A percentile compares a stretch with the other conserved stretches of the same genome.
These are phyloP conservation scores for Camponotus pennsylvanicus DNA, from an alignment of 1,140 invertebrate species.

Conservation along the genomic window DNA sequence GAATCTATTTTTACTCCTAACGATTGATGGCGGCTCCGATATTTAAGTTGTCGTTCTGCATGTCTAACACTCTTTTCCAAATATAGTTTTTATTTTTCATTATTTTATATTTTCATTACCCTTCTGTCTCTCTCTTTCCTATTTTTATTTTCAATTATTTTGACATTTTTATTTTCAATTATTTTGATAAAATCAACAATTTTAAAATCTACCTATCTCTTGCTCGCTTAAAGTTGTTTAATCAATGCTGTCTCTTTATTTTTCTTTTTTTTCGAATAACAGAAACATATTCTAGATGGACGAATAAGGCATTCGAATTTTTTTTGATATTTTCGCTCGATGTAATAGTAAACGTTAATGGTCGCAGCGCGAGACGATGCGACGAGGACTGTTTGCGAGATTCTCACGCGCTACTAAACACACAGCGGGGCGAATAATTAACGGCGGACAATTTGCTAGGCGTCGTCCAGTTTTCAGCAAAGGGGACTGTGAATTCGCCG, in stretches of 20 bases:
- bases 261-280: background rate
- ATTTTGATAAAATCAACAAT: background rate
- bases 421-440: slow-evolving; percentile 7
- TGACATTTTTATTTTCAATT: too few relatives aligned
- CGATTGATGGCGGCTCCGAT: background rate
- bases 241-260: background rate
- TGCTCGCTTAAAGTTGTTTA: background rate
- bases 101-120: background rate
- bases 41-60: background rate
- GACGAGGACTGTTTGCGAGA: background rate
- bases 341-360: background rate
- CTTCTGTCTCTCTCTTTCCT: background rate
- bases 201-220: background rate
- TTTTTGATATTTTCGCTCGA: background rate
- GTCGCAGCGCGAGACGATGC: too few relatives aligned
- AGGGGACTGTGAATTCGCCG: slow-evolving; percentile 30
- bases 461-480: slow-evolving; percentile 29
- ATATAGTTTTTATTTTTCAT: background rate
- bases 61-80: slow-evolving; percentile 1
- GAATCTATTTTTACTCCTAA: slow-evolving; percentile 35
- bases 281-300: background rate
- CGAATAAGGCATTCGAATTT: background rate
- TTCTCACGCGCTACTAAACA: slow-evolving; percentile 45
- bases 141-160: slow-evolving; percentile 8
- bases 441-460: slow-evolving; percentile 14